Percentiles rank a stretch among this genome's conserved stretches.
Conservation (phyloP, 2,113 vertebrate species). For the Ptilonorhynchus violaceus region DNA sequence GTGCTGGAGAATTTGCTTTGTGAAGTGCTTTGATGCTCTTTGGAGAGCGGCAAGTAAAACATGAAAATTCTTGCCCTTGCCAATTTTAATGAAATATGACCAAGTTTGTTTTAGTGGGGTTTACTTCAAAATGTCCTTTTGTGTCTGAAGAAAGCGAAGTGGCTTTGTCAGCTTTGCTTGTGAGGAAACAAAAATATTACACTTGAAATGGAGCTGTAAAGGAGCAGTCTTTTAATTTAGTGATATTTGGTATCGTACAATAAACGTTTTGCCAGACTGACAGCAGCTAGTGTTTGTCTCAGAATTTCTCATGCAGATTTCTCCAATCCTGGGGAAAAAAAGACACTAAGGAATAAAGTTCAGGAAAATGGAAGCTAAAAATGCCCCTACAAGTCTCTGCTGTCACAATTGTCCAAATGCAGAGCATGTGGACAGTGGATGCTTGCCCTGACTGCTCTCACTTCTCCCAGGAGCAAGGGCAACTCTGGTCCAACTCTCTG, state of each 20-base stretch:
- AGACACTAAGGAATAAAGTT: background rate
- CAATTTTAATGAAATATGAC: constrained; percentile 20
- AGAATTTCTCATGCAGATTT: background rate
- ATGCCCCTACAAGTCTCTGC: background rate
- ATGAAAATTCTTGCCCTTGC: background rate
- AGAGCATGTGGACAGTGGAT: background rate
- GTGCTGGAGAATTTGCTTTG: background rate
- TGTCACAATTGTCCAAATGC: background rate
- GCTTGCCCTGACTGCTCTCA: background rate
- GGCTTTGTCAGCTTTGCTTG: background rate
- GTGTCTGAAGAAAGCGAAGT: background rate
- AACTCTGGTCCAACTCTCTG: background rate
- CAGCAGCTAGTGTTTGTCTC: background rate
- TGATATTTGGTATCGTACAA: background rate
- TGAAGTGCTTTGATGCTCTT: constrained; percentile 2
- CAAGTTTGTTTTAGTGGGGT: background rate
- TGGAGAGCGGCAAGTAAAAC: background rate
- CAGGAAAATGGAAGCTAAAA: background rate
- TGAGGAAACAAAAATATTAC: background rate
- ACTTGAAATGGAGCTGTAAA: background rate
- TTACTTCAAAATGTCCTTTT: constrained; percentile 27
- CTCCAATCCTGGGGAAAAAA: background rate
- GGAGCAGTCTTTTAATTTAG: background rate
- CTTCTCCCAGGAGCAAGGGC: background rate
- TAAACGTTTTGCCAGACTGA: background rate